Evolutionary conservation across 2,888 invertebrate genomes (phyloP).

Genomic region (Pachydiplax longipennis): DNA sequence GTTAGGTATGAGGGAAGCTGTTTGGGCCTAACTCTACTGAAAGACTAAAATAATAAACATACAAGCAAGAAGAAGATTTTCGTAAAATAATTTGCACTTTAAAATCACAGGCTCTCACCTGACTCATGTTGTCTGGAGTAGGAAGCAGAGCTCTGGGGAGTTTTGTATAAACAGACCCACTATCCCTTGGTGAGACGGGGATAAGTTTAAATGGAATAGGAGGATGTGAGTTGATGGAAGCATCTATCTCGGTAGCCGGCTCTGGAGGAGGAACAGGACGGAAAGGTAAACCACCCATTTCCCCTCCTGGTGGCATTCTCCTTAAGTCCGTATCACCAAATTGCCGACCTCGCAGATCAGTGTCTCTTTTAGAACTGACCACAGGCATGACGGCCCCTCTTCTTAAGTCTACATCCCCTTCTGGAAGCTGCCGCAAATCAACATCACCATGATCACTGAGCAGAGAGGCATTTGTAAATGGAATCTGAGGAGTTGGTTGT

Average conservation of each 20-base stretch:
- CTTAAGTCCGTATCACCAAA: conserved; percentile 75
- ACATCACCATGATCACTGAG: conserved; percentile 55
- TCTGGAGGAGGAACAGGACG: conserved; percentile 80
- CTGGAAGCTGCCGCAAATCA: conserved; percentile 55
- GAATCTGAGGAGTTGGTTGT: neutral
- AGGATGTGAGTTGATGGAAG: conserved; percentile 78
- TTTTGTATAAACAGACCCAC: conserved; percentile 61
- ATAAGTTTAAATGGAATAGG: conserved; percentile 73
- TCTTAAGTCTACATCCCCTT: conserved; percentile 49
- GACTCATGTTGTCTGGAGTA: neutral
- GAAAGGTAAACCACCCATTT: conserved; percentile 71
- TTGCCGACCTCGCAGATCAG: conserved; percentile 69
- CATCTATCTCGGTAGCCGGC: conserved; percentile 87
- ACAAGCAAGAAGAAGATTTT: no score
- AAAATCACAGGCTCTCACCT: neutral
- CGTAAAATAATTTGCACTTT: neutral
- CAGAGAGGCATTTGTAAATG: neutral
- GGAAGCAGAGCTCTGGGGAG: neutral
- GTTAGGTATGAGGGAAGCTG: no score
- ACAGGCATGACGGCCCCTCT: conserved; percentile 49
- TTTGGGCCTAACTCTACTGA: no score
- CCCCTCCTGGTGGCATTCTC: conserved; percentile 53
- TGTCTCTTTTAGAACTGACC: conserved; percentile 63
- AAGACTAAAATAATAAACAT: no score
- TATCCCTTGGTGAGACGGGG: conserved; percentile 50